These are phyloP conservation scores for Stictonetta naevosa DNA, from an alignment of 2,113 vertebrate genomes.

Conservation along the genomic window DNA sequence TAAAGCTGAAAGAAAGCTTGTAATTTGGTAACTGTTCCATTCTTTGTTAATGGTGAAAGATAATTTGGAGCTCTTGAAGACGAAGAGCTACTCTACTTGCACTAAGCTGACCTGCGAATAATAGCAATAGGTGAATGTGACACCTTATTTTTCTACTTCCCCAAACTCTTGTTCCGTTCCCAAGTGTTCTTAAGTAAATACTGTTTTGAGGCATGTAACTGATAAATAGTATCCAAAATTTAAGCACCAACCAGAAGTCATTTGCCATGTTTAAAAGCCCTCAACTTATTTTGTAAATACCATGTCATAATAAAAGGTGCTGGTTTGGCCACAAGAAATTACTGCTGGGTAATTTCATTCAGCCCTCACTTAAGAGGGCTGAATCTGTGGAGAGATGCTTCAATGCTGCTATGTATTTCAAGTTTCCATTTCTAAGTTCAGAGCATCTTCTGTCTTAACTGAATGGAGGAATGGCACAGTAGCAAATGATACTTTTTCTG, in stretches of 20 bases:
- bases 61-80: not conserved
- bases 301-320: not conserved
- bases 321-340: not conserved
- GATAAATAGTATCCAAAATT: not conserved
- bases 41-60: not conserved
- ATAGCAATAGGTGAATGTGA: not conserved
- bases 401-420: not conserved
- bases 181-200: not conserved
- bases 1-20: not conserved
- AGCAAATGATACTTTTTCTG: not conserved
- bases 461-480: not conserved
- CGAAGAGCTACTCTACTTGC: not conserved
- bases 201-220: not conserved
- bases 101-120: not conserved
- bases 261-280: not conserved
- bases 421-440: not conserved
- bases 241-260: not conserved
- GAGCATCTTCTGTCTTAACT: not conserved
- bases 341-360: not conserved
- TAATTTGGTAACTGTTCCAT: not conserved
- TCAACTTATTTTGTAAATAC: not conserved
- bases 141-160: not conserved
- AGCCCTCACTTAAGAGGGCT: not conserved
- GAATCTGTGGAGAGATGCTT: not conserved
- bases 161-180: not conserved